Percentiles rank a stretch among this genome's conserved stretches.
Conservation (phyloP, 2,888 invertebrate genomes). For the Pachydiplax longipennis region DNA sequence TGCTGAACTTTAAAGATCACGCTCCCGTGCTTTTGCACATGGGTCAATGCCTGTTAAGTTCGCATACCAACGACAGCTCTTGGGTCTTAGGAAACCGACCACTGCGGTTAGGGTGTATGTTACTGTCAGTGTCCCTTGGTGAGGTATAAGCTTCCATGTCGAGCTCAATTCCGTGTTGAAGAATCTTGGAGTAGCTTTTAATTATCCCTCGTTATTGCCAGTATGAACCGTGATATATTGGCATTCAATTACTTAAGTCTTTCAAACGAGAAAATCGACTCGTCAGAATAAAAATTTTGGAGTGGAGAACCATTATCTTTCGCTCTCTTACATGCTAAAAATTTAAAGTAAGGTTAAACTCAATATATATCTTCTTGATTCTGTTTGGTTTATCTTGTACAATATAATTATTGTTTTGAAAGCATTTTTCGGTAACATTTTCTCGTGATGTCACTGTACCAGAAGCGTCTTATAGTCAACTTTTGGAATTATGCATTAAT, state of each 20-base stretch:
- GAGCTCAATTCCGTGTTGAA: neutral
- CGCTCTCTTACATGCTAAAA: too few species aligned
- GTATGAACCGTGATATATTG: neutral
- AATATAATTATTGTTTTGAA: too few species aligned
- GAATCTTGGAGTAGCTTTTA: neutral
- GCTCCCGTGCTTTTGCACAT: neutral
- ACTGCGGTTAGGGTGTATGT: neutral
- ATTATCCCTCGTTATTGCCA: neutral
- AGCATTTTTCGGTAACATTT: too few species aligned
- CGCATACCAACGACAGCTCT: neutral
- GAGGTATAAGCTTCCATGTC: neutral
- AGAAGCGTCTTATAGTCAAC: too few species aligned
- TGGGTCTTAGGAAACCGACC: neutral
- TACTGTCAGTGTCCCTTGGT: neutral
- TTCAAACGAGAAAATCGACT: neutral
- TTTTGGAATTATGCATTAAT: too few species aligned
- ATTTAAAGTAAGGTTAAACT: too few species aligned
- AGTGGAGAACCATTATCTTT: too few species aligned
- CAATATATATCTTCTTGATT: too few species aligned
- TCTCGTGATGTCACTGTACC: too few species aligned
- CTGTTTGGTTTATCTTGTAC: too few species aligned
- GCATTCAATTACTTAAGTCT: neutral
- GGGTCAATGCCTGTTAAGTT: conserved; percentile 35
- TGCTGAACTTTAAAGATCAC: neutral
- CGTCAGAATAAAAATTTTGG: too few species aligned